Base-by-base conservation (phyloP, 2,888 invertebrate genomes). In the Caenorhabditis sp. region DNA sequence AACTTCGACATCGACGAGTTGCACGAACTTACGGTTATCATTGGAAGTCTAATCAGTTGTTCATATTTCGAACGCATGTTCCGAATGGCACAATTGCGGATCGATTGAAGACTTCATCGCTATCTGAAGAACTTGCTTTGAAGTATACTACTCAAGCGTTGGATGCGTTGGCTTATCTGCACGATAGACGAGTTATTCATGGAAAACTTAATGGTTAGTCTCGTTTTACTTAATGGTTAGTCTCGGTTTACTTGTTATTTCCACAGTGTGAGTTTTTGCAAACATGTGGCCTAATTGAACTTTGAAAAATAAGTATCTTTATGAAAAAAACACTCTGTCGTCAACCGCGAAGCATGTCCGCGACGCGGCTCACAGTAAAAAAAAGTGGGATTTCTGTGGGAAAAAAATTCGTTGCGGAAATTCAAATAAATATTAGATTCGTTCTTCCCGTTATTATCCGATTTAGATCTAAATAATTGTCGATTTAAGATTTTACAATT, bases 41-140 rank as follows among this genome's bases (percentile, higher is more conserved):
- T 17, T 68, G 66, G 66, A 54, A 49, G 1, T 8, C 36, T 1
- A 62, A 66, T 21, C 66, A 66, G 2, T 31, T 78, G 0, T 62
- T 71, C n/a, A 69, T 78, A 36, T 78, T 78, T 23, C 57, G 78
- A 49, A 65, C 69, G 0, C 74, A 69, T 51, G 74, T 78, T 2
- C 78, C 78, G n/a, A 57, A 58, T 6, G 78, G 78, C 17, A 78
- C 76, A 21, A 67, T 78, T 3, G 76, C 74, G 1, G 78, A 78
- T 60, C n/a, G 67, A 51, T 51, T 78, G 55, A 74, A 74, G 24
- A 61, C 65, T n/a, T 63, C 66, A 10, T 68, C 76, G 2, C 8
- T 73, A 10, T 54, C 62, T 8, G 26, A 66, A 60, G 68, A 73
- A 37, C 67, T 54, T 1, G 74, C 78, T 1, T 50, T 78, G 5